Base-by-base conservation (phyloP, 1,140 invertebrate species). In the Drosophila oshimai region DNA sequence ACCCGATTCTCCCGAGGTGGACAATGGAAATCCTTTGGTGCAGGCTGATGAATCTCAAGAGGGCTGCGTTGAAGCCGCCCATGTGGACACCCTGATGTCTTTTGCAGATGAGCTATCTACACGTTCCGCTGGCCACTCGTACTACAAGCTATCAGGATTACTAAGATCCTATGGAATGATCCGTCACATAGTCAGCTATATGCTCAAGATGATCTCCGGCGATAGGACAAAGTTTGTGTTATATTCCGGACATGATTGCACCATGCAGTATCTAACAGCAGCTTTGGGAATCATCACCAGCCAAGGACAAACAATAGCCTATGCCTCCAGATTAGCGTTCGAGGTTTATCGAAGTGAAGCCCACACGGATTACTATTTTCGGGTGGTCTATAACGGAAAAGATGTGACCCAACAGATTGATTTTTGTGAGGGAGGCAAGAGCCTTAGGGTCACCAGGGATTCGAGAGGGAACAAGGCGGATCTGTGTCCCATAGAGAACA, bases 181-280 rank as follows among this genome's bases (percentile, higher is more conserved):
- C 15, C 92, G 95, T 10, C 95, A 95, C 72, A 94, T 97, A 33
- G 95, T 96, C 1, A 94, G 94, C 37, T 94, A 96, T 69, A 95
- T 97, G 93, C 92, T 97, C 1, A 92, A 93, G 67, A 95, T 95
- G 91, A 95, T 95, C 49, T 96, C 95, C 0, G 95, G 95, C 51
- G 94, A 93, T 61, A 95, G 94, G 73, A 95, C 95, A 0, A 95
- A 95, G 80, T 93, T 98, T 53, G 94, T 97, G 5, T 68, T 98
- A 0, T 99, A 97, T 89, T 98, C 97, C 0, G 97, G 96, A 0
- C 98, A 99, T 84, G 97, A 98, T 89, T 95, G 95, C 75, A 98
- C 97, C 0, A 74, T 98, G 15, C 95, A 97, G 73, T 96, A 96
- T 73, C 90, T 99, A 2, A 93, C 95, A 2, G 93, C 95, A 4